Conservation (phyloP, 2,888 invertebrate species). For the Cerceris ruficornis region DNA sequence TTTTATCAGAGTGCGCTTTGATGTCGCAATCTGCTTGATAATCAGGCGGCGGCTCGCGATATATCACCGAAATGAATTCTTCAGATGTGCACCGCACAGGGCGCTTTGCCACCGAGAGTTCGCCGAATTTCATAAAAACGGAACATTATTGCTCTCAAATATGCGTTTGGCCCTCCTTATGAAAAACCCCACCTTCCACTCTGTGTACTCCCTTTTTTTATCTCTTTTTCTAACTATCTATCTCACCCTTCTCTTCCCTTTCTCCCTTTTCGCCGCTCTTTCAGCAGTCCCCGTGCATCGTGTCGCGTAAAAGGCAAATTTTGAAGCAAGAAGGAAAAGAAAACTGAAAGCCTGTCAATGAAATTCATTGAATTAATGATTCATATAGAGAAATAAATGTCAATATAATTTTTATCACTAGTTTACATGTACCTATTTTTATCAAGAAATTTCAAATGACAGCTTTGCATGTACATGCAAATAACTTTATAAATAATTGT, state of each 20-base stretch:
- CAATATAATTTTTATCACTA: not conserved
- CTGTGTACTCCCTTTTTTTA: not conserved
- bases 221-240: not conserved
- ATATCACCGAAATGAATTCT: conserved; percentile 58
- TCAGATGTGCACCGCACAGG: conserved; percentile 33
- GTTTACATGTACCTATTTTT: not conserved
- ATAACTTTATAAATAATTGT: too few relatives aligned
- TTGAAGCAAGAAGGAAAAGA: not conserved
- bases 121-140: conserved; percentile 56
- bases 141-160: conserved; percentile 53
- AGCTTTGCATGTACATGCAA: too few relatives aligned
- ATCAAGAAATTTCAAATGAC: not conserved
- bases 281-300: not conserved
- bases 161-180: conserved; percentile 44
- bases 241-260: not conserved
- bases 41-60: conserved; percentile 42
- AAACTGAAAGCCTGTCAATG: not conserved
- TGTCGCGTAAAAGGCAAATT: not conserved
- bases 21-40: conserved; percentile 55
- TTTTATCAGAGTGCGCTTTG: conserved; percentile 54
- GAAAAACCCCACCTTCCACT: conserved; percentile 29
- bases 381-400: not conserved
- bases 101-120: conserved; percentile 16
- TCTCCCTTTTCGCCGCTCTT: not conserved
- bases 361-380: not conserved